Percentiles rank a stretch among this genome's conserved stretches.
Conservation (phyloP, 2,888 invertebrate genomes). For the Epinotia ramella region DNA sequence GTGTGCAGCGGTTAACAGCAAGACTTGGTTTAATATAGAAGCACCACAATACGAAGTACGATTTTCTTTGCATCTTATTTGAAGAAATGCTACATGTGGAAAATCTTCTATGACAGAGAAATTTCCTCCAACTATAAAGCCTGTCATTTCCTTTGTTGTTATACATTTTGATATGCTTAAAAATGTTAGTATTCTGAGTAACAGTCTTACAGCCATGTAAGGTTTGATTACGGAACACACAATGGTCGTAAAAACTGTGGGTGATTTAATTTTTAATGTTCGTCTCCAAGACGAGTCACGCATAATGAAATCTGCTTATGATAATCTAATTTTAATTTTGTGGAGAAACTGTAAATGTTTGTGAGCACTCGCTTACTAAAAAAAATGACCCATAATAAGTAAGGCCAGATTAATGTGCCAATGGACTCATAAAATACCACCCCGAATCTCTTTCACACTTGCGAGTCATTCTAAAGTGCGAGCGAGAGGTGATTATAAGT, state of each 20-base stretch:
- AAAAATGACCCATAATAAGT: too few relatives aligned
- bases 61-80: not conserved
- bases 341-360: too few relatives aligned
- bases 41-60: not conserved
- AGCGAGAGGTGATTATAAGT: too few relatives aligned
- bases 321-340: too few relatives aligned
- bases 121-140: constrained; percentile 13
- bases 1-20: constrained; percentile 16
- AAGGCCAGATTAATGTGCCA: too few relatives aligned
- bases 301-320: constrained; percentile 1
- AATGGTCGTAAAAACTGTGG: too few relatives aligned
- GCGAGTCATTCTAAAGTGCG: too few relatives aligned
- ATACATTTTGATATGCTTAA: constrained; percentile 8
- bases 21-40: constrained; percentile 8
- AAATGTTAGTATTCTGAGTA: constrained; percentile 8
- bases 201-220: not conserved
- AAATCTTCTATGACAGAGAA: constrained; percentile 2
- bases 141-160: not conserved
- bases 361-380: too few relatives aligned
- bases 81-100: constrained; percentile 19
- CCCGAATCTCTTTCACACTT: too few relatives aligned
- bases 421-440: too few relatives aligned
- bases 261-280: constrained; percentile 2
- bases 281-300: not conserved
- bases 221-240: not conserved